phyloP scores from a whole-genome alignment of 2,888 invertebrate genomes.

The Zygogramma bicolorata region DNA sequence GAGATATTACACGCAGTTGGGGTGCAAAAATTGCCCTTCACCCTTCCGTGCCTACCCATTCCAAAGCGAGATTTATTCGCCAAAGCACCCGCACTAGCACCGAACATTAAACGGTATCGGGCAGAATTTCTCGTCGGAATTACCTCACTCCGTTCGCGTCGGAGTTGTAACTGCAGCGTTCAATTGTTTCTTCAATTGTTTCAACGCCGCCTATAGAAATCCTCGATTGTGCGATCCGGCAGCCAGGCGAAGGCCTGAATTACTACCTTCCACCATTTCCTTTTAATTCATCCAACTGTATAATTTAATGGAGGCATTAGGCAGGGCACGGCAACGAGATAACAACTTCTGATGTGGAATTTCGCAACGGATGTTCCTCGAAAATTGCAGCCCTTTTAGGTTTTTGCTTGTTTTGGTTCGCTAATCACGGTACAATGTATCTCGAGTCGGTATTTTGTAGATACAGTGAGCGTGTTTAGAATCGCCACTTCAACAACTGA shows the following conservation, averaged over 20 bases:
- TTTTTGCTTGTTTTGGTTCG: constrained; percentile 13
- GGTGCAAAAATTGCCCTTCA: too few species aligned
- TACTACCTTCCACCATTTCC: constrained; percentile 56
- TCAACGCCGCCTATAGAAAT: constrained; percentile 52
- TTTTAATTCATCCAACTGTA: constrained; percentile 55
- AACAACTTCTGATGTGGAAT: constrained; percentile 33
- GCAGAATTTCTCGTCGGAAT: background rate
- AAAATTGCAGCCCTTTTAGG: constrained; percentile 11
- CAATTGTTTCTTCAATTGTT: constrained; percentile 55
- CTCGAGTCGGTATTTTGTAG: background rate
- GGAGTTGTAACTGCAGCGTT: constrained; percentile 54
- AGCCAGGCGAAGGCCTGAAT: constrained; percentile 50
- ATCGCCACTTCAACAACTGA: background rate
- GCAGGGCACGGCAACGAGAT: constrained; percentile 34
- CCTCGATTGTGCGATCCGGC: constrained; percentile 57
- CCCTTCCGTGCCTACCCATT: background rate
- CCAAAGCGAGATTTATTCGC: background rate
- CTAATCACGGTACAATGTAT: background rate
- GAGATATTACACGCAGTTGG: too few species aligned
- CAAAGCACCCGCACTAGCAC: background rate
- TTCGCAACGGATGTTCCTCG: constrained; percentile 13
- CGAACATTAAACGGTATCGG: background rate
- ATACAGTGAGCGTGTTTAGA: background rate
- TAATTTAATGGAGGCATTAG: constrained; percentile 54
- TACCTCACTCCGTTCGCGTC: constrained; percentile 21